These are phyloP conservation scores for Agriopis aurantiaria DNA, from an alignment of 2,888 invertebrate genomes.

Conservation along the genomic window DNA sequence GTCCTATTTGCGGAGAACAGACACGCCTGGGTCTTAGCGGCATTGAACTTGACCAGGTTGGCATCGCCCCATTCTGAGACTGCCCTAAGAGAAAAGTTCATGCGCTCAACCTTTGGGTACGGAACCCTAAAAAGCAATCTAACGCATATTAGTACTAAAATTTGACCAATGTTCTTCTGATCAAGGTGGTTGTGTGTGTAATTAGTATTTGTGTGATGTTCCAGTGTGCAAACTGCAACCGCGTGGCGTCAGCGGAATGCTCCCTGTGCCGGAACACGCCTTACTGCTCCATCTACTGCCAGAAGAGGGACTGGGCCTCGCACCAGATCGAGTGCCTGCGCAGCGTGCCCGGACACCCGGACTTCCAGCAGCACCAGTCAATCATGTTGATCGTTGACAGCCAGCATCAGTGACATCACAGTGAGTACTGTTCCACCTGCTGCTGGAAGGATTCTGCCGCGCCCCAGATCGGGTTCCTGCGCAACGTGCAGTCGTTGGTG, in stretches of 20 bases:
- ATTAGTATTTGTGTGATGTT: conserved; percentile 32
- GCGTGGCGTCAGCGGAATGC: conserved; percentile 95
- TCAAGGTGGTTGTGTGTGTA: too few relatives aligned
- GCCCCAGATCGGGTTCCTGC: neutral
- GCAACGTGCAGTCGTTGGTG: too few relatives aligned
- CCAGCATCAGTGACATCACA: conserved; percentile 80
- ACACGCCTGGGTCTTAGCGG: too few relatives aligned
- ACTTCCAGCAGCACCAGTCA: conserved; percentile 87
- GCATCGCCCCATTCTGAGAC: too few relatives aligned
- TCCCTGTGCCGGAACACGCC: conserved; percentile 94
- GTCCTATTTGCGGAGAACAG: too few relatives aligned
- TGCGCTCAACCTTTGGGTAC: too few relatives aligned
- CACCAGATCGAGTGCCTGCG: conserved; percentile 94
- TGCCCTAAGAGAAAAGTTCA: too few relatives aligned
- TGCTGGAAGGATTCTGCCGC: neutral
- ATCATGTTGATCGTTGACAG: conserved; percentile 96
- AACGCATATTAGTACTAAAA: too few relatives aligned
- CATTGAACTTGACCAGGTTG: too few relatives aligned
- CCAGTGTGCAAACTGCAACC: conserved; percentile 95
- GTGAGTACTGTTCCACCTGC: neutral
- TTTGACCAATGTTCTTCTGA: too few relatives aligned
- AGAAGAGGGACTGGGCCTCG: conserved; percentile 95
- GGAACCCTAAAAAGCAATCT: too few relatives aligned
- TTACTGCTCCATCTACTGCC: conserved; percentile 96
- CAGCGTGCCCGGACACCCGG: conserved; percentile 85